These are phyloP conservation scores for Myrmecophaga tridactyla DNA, from an alignment of 2,113 vertebrate genomes.

Conservation along the genomic window DNA sequence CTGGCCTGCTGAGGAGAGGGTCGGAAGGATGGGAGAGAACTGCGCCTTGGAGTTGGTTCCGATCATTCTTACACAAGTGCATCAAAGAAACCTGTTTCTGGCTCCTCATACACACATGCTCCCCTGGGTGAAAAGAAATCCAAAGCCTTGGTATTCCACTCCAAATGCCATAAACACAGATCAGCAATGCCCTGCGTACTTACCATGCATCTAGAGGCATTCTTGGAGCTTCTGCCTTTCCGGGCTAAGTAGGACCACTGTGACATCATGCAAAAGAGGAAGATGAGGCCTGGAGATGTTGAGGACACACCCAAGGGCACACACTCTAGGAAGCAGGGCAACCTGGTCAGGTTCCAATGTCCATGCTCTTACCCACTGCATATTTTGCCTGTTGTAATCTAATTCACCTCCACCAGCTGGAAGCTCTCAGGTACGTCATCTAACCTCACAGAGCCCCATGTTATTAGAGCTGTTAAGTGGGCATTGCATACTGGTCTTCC, in stretches of 20 bases:
- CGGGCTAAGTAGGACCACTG: not conserved
- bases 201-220: not conserved
- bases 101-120: not conserved
- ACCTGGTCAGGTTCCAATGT: not conserved
- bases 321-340: not conserved
- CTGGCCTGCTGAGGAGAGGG: not conserved
- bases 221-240: not conserved
- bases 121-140: not conserved
- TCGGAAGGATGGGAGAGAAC: not conserved
- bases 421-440: not conserved
- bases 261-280: not conserved
- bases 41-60: not conserved
- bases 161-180: not conserved
- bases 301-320: not conserved
- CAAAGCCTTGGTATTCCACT: not conserved
- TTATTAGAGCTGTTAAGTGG: not conserved
- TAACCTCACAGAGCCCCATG: not conserved
- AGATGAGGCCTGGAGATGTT: not conserved
- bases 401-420: not conserved
- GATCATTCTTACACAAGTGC: not conserved
- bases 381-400: not conserved
- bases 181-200: fast-evolving
- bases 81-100: not conserved
- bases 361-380: not conserved
- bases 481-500: not conserved